These are phyloP conservation scores for Columba janthina DNA, from an alignment of 2,113 vertebrate species.

Conservation along the genomic window DNA sequence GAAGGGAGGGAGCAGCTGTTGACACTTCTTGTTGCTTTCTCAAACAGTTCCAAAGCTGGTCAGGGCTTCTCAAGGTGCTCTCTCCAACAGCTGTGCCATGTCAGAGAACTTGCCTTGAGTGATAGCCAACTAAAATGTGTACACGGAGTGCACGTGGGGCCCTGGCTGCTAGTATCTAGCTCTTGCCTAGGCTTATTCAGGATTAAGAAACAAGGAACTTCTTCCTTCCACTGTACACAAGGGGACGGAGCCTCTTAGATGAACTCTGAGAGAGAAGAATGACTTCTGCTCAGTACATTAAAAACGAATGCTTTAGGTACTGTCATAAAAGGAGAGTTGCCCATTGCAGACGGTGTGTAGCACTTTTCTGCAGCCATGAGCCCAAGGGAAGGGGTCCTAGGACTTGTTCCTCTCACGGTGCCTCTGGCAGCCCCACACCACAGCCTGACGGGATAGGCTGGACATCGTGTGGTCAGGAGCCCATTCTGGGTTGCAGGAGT, in stretches of 20 bases:
- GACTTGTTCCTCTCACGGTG: neutral
- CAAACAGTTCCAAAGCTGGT: neutral
- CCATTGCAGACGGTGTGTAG: accelerated
- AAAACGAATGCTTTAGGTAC: neutral
- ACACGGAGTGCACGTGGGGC: neutral
- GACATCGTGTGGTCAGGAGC: accelerated
- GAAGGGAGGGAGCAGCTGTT: neutral
- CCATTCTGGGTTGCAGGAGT: neutral
- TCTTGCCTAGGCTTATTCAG: neutral
- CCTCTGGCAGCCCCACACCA: neutral
- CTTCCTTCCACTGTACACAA: neutral
- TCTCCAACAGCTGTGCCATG: neutral
- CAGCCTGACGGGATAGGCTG: neutral
- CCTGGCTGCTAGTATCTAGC: neutral
- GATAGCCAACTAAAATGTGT: neutral
- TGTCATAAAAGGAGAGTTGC: neutral
- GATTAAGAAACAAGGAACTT: neutral
- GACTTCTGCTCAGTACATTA: neutral
- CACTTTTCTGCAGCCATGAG: neutral
- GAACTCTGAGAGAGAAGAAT: neutral
- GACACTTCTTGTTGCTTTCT: neutral
- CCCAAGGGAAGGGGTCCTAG: neutral
- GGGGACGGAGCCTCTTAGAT: neutral
- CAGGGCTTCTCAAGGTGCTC: neutral
- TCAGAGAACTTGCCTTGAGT: neutral